phyloP scores from a whole-genome alignment of 2,113 vertebrate species.

The Macheiramphus alcinus region DNA sequence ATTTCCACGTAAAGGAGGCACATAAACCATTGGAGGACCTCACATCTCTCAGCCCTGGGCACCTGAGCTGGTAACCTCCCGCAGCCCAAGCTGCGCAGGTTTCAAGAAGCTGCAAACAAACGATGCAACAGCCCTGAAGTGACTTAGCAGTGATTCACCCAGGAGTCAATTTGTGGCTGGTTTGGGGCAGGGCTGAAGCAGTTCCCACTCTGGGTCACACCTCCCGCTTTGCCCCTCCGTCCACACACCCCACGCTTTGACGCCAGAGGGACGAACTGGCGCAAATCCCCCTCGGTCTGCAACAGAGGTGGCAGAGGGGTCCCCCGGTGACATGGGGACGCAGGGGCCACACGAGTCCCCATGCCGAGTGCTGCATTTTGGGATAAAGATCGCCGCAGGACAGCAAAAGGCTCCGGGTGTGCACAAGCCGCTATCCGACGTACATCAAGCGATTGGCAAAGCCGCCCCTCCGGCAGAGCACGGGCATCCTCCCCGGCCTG shows the following conservation, averaged over 20 bases:
- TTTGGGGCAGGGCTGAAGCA: not conserved
- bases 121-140: not conserved
- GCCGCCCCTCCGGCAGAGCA: not conserved
- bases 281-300: not conserved
- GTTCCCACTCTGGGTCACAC: accelerated
- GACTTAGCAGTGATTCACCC: not conserved
- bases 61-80: not conserved
- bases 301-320: not conserved
- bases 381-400: not conserved
- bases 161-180: not conserved
- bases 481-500: accelerated
- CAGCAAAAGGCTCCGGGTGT: not conserved
- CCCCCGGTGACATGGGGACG: not conserved
- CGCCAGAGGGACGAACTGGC: accelerated
- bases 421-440: accelerated
- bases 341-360: accelerated
- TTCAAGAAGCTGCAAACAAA: not conserved
- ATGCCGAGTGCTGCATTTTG: accelerated
- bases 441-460: not conserved
- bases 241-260: accelerated
- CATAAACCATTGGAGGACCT: accelerated
- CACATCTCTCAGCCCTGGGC: not conserved
- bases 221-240: not conserved
- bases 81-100: not conserved
- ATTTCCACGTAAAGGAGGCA: not conserved